Percentiles rank a stretch among this genome's conserved stretches.
These are phyloP conservation scores for Ophion slaviceki DNA, from an alignment of 2,888 invertebrate genomes.

Conservation along the genomic window DNA sequence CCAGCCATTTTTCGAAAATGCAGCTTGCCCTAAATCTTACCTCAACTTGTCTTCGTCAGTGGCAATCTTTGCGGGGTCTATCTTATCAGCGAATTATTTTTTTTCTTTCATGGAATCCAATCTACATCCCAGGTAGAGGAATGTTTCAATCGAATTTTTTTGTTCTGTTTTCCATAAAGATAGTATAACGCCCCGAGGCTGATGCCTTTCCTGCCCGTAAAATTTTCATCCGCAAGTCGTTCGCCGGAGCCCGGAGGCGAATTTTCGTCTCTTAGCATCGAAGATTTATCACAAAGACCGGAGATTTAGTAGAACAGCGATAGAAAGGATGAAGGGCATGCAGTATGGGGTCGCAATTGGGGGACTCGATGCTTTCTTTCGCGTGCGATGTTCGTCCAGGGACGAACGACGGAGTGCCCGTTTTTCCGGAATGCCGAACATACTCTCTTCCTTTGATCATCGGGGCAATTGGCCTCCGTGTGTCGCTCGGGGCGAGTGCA, in stretches of 20 bases:
- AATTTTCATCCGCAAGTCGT: not conserved
- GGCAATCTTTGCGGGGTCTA: not conserved
- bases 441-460: constrained; percentile 61
- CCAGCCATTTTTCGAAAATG: not conserved
- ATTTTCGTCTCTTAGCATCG: constrained; percentile 52
- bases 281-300: constrained; percentile 54
- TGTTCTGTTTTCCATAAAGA: constrained; percentile 5
- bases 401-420: constrained; percentile 36
- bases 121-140: not conserved
- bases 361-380: constrained; percentile 19
- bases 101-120: not conserved
- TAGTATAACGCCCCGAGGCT: not conserved
- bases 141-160: not conserved
- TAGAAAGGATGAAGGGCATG: constrained; percentile 25
- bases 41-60: not conserved
- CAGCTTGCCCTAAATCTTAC: not conserved
- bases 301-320: constrained; percentile 39
- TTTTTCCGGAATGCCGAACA: constrained; percentile 65
- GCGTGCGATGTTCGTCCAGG: constrained; percentile 25
- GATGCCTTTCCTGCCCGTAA: not conserved
- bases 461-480: constrained; percentile 52
- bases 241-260: not conserved
- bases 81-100: not conserved
- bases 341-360: not conserved
- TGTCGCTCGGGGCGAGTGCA: constrained; percentile 5